Base-by-base conservation (phyloP, 1,140 invertebrate species). In the Heliconius nattereri region DNA sequence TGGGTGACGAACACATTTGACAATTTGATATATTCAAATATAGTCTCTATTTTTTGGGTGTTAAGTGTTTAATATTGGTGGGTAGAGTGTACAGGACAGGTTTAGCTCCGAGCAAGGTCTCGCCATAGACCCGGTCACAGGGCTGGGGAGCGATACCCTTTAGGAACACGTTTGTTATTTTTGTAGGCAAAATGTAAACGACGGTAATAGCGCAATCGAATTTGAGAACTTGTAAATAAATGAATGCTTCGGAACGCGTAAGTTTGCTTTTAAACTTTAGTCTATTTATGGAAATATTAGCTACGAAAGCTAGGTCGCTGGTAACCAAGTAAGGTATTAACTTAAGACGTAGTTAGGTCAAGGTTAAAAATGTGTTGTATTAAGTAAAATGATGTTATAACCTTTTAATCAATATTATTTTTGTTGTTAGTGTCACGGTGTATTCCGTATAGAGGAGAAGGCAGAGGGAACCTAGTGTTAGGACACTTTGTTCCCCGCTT, bases 21-120 rank as follows among this genome's bases (percentile, higher is more conserved):
- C 20, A 26, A 37, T 6, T 32, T 26, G 1, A 75, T 26, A 26
- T 60, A 52, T 19, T 29, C n/a, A 13, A 81, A 74, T 70, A 77
- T 77, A 60, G 66, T 54, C 35, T 49, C 23, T 78, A 78, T 77
- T 71, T 20, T n/a, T 13, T 73, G 37, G 23, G 7, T 3, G 20
- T 13, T 78, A 79, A 77, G 60, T 52, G 40, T 26, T 32, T 72
- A 52, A 37, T 32, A 32, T 26, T n/a, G 20, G 72, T 54, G 54
- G 57, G 19, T n/a, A 70, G 57, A 57, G 29, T 72, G 37, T 78
- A 78, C 77, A 71, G 78, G 87, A 91, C 90, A 89, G 85, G 90
- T 92, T 82, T 82, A 75, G 85, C 85, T 84, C 75, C 73, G 80
- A 86, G 87, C 91, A 92, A 92, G 91, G 91, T 91, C 91, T 85